Percentiles rank a stretch among this genome's conserved stretches.
Evolutionary conservation across 2,113 vertebrate species (phyloP).

Genomic region (Condylura cristata): DNA sequence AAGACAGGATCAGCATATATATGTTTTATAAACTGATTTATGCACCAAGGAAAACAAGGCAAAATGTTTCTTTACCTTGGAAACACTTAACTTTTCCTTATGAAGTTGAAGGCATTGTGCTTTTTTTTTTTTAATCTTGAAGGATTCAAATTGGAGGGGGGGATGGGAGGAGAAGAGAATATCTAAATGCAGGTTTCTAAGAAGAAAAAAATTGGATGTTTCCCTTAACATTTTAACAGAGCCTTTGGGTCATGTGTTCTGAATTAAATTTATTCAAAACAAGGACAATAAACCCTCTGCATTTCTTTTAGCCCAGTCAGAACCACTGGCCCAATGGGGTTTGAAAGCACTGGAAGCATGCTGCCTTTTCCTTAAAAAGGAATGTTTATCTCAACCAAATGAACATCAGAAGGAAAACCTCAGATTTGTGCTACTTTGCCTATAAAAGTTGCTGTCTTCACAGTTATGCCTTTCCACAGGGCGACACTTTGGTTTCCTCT

Average conservation of each 20-base stretch:
- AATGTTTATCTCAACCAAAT: slow-evolving; percentile 84
- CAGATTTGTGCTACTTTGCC: slow-evolving; percentile 81
- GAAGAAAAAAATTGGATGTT: slow-evolving; percentile 39
- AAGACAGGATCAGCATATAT: slow-evolving; percentile 30
- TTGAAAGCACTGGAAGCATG: slow-evolving; percentile 59
- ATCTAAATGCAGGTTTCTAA: slow-evolving; percentile 64
- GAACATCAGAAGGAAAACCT: slow-evolving; percentile 81
- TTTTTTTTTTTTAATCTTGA: slow-evolving; percentile 61
- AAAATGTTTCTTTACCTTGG: slow-evolving; percentile 46
- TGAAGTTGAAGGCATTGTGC: slow-evolving; percentile 30
- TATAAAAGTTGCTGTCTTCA: slow-evolving; percentile 83
- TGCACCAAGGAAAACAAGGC: slow-evolving; percentile 53
- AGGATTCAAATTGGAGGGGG: slow-evolving; percentile 32
- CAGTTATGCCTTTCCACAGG: slow-evolving; percentile 82
- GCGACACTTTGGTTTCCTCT: slow-evolving; percentile 87
- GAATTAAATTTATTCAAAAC: slow-evolving; percentile 70
- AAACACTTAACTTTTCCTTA: slow-evolving; percentile 39
- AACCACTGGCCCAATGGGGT: slow-evolving; percentile 50
- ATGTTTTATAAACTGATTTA: slow-evolving; percentile 51
- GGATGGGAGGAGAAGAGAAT: slow-evolving; percentile 43
- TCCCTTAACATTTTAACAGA: slow-evolving; percentile 62
- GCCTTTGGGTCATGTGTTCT: slow-evolving; percentile 82
- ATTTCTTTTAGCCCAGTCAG: slow-evolving; percentile 79
- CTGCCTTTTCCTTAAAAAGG: slow-evolving; percentile 83
- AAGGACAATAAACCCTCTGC: slow-evolving; percentile 52